Evolutionary conservation across 1,140 invertebrate species (phyloP).

Genomic region (Drosophila neocordata): DNA sequence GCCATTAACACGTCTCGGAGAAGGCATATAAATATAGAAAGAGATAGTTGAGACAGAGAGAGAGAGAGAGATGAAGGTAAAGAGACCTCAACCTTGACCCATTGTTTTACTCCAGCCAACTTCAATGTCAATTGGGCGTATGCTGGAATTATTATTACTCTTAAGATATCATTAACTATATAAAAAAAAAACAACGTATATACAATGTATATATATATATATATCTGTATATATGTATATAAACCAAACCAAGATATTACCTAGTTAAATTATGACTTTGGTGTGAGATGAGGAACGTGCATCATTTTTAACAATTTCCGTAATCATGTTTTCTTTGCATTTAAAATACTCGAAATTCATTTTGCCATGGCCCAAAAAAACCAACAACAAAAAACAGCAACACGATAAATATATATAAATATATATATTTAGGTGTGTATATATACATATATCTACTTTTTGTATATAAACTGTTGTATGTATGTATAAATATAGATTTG

Average conservation of each 20-base stretch:
- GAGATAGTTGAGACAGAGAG: background rate
- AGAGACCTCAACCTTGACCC: conserved; percentile 8
- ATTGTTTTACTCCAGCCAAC: conserved; percentile 14
- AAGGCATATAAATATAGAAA: conserved; percentile 12
- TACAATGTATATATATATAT: too few species aligned
- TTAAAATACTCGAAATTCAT: conserved; percentile 36
- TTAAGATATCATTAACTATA: conserved; percentile 1
- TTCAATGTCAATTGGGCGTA: conserved; percentile 43
- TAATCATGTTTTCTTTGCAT: conserved; percentile 31
- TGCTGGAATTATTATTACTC: conserved; percentile 32
- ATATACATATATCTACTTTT: background rate
- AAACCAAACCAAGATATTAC: background rate
- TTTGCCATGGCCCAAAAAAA: conserved; percentile 50
- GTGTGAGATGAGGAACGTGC: conserved; percentile 26
- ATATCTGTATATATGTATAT: too few species aligned
- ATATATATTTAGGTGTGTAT: background rate
- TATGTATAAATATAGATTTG: background rate
- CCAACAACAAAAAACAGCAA: conserved; percentile 25
- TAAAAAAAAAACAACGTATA: too few species aligned
- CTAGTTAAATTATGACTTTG: conserved; percentile 1
- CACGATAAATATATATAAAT: background rate
- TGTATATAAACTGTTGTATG: background rate
- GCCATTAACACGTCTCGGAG: conserved; percentile 60
- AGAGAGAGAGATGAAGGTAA: background rate
- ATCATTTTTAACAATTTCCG: conserved; percentile 52